Evolutionary conservation across 1,140 invertebrate genomes (phyloP).

Genomic region (Trichoplusia ni): DNA sequence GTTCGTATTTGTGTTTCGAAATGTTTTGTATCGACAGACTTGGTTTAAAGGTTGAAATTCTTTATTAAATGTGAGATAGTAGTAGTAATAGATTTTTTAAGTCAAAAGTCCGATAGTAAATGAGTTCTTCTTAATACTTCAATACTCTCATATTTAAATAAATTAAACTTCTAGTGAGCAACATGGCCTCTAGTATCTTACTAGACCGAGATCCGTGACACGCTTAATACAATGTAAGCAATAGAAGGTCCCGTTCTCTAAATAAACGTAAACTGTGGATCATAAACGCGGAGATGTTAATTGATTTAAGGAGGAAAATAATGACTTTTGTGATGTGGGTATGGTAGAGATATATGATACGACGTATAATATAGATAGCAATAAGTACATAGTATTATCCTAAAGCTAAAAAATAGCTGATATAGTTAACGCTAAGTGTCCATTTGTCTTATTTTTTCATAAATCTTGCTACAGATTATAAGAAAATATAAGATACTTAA

Average conservation of each 20-base stretch:
- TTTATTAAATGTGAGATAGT: too few species aligned
- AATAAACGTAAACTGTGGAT: not conserved
- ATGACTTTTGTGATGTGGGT: too few species aligned
- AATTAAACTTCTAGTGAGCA: not conserved
- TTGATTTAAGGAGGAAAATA: not conserved
- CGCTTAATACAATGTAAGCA: slow-evolving; percentile 1
- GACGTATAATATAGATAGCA: too few species aligned
- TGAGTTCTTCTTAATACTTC: too few species aligned
- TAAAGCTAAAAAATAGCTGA: not conserved
- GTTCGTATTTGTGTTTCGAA: not conserved
- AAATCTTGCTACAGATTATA: not conserved
- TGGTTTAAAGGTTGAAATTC: too few species aligned
- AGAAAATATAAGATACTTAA: too few species aligned
- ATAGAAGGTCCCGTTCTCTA: not conserved
- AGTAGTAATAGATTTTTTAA: too few species aligned
- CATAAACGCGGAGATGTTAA: not conserved
- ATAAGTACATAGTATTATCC: not conserved
- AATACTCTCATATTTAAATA: too few species aligned
- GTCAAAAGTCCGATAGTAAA: too few species aligned
- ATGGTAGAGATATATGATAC: too few species aligned
- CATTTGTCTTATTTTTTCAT: not conserved
- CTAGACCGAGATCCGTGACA: slow-evolving; percentile 1
- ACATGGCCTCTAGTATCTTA: not conserved
- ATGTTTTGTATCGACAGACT: slow-evolving; percentile 3
- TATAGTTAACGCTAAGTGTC: not conserved